phyloP scores from a whole-genome alignment of 2,797 vertebrate genomes.

The Pseudomugil gertrudae region DNA sequence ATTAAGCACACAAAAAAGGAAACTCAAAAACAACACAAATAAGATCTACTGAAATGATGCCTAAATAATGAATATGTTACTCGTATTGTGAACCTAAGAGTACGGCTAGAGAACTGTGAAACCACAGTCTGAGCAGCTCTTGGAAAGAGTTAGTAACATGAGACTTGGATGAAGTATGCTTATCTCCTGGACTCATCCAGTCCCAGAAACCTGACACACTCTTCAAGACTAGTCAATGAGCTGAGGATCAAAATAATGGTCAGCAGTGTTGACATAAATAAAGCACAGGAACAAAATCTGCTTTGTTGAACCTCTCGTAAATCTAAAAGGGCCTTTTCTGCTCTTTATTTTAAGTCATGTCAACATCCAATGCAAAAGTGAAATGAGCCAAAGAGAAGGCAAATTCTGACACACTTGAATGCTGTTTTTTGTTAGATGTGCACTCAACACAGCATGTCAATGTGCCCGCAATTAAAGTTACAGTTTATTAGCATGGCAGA shows the following conservation, averaged over 20 bases:
- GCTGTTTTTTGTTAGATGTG: no score
- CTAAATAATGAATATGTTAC: conserved; percentile 7
- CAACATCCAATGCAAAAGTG: not conserved
- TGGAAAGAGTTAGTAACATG: conserved; percentile 47
- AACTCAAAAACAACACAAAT: not conserved
- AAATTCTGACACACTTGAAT: no score
- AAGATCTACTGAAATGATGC: conserved; percentile 21
- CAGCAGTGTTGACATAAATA: not conserved
- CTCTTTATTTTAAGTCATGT: not conserved
- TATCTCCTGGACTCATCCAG: conserved; percentile 46
- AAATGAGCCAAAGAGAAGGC: not conserved
- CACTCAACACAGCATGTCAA: no score
- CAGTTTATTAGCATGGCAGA: not conserved
- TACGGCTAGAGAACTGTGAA: not conserved
- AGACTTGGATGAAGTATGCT: conserved; percentile 42
- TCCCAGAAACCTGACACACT: conserved; percentile 39
- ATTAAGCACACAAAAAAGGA: not conserved
- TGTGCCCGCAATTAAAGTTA: no score
- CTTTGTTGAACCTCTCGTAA: not conserved
- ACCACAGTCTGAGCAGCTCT: conserved; percentile 24
- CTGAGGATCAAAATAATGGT: conserved; percentile 11
- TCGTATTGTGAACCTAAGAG: conserved; percentile 14
- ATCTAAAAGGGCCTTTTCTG: not conserved
- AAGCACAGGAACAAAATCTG: not conserved
- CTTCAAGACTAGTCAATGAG: conserved; percentile 23